phyloP scores from a whole-genome alignment of 2,797 vertebrate genomes.

The Halcyon leucocephala region DNA sequence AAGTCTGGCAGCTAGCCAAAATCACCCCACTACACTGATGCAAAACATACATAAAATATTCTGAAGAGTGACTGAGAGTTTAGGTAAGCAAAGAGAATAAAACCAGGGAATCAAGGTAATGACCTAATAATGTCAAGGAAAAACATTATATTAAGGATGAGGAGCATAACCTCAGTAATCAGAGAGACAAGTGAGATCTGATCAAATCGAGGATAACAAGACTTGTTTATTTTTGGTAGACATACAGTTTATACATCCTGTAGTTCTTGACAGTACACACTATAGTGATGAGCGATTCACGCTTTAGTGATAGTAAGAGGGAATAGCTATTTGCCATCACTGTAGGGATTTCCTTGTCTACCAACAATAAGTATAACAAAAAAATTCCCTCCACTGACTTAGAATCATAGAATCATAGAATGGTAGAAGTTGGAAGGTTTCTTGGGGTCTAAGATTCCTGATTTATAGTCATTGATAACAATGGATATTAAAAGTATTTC shows the following conservation, averaged over 20 bases:
- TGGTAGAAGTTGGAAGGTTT: too few species aligned
- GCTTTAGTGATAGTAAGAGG: neutral
- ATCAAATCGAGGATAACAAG: neutral
- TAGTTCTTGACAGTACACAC: neutral
- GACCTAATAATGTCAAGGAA: neutral
- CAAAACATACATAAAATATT: neutral
- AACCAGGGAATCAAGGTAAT: neutral
- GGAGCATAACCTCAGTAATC: neutral
- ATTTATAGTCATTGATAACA: too few species aligned
- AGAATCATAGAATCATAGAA: too few species aligned
- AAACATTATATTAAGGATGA: neutral
- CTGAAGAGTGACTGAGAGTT: neutral
- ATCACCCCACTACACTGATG: neutral
- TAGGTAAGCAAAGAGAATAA: neutral
- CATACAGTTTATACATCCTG: neutral
- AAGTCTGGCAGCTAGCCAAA: neutral
- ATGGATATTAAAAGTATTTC: too few species aligned
- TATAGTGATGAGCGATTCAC: neutral
- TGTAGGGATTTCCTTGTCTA: neutral
- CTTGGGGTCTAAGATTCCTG: too few species aligned
- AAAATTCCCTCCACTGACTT: neutral
- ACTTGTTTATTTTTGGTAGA: neutral
- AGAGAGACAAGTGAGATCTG: neutral
- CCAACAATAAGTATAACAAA: neutral
- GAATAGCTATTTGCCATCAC: neutral